A percentile compares a stretch with the other conserved stretches of the same genome.
Evolutionary conservation across 2,888 invertebrate genomes (phyloP).

Genomic region (Branchellion lobata): DNA sequence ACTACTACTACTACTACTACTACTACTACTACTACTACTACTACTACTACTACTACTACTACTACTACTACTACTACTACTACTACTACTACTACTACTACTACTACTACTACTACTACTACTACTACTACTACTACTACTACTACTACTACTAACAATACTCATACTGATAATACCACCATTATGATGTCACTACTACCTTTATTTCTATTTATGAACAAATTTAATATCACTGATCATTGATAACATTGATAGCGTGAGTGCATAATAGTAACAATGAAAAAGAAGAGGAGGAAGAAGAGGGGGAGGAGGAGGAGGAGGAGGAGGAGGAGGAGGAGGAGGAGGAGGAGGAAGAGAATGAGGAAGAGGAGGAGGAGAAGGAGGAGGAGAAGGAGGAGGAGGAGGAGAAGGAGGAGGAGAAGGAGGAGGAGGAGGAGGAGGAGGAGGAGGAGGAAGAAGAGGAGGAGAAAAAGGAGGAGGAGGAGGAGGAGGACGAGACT

Average conservation of each 20-base stretch:
- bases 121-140: conserved; percentile 27
- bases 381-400: conserved; percentile 3
- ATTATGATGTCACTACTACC: conserved; percentile 20
- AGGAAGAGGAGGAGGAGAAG: neutral
- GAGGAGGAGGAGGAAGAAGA: neutral
- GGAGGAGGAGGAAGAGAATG: too few species aligned
- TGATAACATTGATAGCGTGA: too few species aligned
- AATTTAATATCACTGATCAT: too few species aligned
- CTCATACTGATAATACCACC: conserved; percentile 12
- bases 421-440: conserved; percentile 35
- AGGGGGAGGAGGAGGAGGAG: too few species aligned
- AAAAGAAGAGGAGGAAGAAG: too few species aligned
- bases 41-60: conserved; percentile 30
- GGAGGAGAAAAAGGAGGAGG: neutral
- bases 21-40: conserved; percentile 29
- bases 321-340: conserved; percentile 23
- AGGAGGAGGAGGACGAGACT: neutral
- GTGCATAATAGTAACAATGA: too few species aligned
- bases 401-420: conserved; percentile 36
- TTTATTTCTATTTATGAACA: conserved; percentile 3
- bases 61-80: conserved; percentile 31
- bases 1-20: conserved; percentile 28
- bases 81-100: conserved; percentile 33
- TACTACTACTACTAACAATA: conserved; percentile 22
- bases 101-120: conserved; percentile 28